phyloP scores from a whole-genome alignment of 1,140 invertebrate genomes.

The Cydia fagiglandana region DNA sequence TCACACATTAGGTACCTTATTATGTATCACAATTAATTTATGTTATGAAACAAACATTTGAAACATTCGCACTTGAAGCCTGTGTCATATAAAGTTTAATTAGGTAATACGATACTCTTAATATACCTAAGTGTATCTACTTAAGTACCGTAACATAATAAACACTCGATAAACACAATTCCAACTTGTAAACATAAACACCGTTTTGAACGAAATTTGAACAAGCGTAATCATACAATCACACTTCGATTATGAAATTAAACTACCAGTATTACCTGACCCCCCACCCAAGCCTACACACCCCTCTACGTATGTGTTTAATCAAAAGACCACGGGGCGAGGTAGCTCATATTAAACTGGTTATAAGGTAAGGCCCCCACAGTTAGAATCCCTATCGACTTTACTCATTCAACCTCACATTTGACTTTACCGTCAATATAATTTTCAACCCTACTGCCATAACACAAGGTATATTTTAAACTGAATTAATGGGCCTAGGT shows the following conservation, averaged over 20 bases:
- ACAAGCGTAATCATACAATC: conserved; percentile 71
- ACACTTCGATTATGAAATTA: conserved; percentile 45
- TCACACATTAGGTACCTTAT: too few species aligned
- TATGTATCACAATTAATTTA: too few species aligned
- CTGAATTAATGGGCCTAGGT: neutral
- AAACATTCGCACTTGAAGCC: too few species aligned
- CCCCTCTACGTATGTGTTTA: conserved; percentile 19
- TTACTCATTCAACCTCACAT: conserved; percentile 12
- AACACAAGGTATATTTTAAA: neutral
- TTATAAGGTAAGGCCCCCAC: conserved; percentile 52
- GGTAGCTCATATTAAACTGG: conserved; percentile 51
- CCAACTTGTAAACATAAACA: conserved; percentile 45
- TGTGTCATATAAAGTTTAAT: too few species aligned
- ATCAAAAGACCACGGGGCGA: conserved; percentile 34
- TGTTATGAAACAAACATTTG: too few species aligned
- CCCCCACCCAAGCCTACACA: conserved; percentile 37
- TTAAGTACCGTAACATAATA: too few species aligned
- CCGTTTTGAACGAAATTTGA: conserved; percentile 66
- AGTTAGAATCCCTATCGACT: conserved; percentile 2
- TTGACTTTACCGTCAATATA: neutral
- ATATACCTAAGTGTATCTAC: too few species aligned
- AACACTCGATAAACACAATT: neutral
- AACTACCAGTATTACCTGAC: conserved; percentile 51
- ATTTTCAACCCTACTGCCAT: neutral
- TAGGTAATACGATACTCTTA: too few species aligned